Percentiles rank a stretch among this genome's conserved stretches.
Conservation (phyloP, 2,113 vertebrate genomes). For the Blennius ocellaris region DNA sequence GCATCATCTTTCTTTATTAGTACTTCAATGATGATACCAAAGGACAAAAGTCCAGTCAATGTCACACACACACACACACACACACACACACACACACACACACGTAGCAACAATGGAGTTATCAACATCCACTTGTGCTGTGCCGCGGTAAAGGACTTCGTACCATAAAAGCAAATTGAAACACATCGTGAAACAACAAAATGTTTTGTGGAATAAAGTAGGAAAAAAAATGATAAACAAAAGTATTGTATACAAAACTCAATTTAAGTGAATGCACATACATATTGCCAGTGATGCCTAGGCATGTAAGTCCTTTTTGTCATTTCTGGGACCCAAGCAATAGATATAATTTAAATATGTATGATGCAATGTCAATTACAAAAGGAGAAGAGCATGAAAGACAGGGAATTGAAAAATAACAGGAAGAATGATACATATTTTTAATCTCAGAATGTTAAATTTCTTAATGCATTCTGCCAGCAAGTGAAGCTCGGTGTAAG, state of each 20-base stretch:
- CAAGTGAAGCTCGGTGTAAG: slow-evolving; percentile 4
- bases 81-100: neutral
- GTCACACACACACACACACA: too few species aligned
- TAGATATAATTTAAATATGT: neutral
- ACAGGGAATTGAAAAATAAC: neutral
- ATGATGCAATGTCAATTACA: neutral
- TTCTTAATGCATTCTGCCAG: neutral
- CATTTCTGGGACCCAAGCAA: neutral
- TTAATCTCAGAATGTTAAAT: slow-evolving; percentile 6
- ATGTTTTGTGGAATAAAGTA: too few species aligned
- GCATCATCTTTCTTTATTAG: neutral
- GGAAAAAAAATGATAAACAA: too few species aligned
- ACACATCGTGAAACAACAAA: too few species aligned
- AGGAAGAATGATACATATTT: neutral
- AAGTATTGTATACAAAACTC: too few species aligned
- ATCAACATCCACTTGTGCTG: too few species aligned
- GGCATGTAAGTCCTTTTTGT: too few species aligned
- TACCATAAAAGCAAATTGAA: too few species aligned
- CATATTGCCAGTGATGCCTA: too few species aligned
- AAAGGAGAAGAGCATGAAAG: neutral
- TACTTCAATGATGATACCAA: neutral
- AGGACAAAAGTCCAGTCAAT: neutral
- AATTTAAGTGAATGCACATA: too few species aligned
- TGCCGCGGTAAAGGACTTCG: too few species aligned
- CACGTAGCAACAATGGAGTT: neutral